phyloP scores from a whole-genome alignment of 1,140 invertebrate genomes.

The Tetramorium parvispinum region DNA sequence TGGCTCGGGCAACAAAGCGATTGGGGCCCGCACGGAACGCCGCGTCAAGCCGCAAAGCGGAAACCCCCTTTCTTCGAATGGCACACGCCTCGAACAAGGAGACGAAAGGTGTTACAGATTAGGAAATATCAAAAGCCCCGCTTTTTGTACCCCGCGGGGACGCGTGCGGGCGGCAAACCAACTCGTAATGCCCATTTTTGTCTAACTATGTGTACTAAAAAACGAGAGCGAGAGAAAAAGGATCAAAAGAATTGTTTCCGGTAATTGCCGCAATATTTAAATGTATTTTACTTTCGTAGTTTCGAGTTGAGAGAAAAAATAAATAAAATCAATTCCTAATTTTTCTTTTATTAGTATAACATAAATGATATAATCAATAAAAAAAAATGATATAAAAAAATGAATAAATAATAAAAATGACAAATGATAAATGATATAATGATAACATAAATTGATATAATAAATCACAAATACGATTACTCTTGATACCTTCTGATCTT shows the following conservation, averaged over 20 bases:
- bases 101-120: conserved; percentile 82
- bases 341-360: conserved; percentile 1
- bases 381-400: no score
- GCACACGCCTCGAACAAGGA: conserved; percentile 72
- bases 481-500: no score
- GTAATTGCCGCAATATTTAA: neutral
- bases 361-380: no score
- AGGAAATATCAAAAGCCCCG: conserved; percentile 75
- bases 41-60: conserved; percentile 62
- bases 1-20: conserved; percentile 78
- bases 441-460: no score
- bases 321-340: neutral
- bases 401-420: no score
- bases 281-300: neutral
- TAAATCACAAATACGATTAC: no score
- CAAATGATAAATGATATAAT: no score
- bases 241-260: no score
- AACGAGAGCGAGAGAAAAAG: neutral
- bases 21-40: conserved; percentile 9
- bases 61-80: conserved; percentile 63
- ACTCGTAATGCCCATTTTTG: neutral
- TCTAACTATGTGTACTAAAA: neutral
- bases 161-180: conserved; percentile 36
- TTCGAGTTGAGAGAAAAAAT: neutral
- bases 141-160: conserved; percentile 49